phyloP scores from a whole-genome alignment of 2,888 invertebrate species.

The Pristionchus exspectatus region DNA sequence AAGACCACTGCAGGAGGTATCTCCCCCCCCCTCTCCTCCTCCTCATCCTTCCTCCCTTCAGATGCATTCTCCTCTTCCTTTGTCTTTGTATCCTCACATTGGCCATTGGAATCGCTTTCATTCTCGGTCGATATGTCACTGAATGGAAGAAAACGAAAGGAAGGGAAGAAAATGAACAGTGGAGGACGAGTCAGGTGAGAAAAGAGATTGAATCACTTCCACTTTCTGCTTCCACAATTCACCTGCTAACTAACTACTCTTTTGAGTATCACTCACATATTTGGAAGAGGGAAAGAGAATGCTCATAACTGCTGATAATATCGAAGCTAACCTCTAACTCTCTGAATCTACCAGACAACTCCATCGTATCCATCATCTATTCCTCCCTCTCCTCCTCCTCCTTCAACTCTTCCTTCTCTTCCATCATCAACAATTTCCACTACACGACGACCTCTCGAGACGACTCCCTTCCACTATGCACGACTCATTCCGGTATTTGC shows the following conservation, averaged over 20 bases:
- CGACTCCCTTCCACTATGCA: conserved; percentile 47
- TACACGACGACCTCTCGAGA: not conserved
- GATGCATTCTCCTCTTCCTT: conserved; percentile 54
- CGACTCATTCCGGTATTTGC: conserved; percentile 51
- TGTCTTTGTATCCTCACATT: conserved; percentile 33
- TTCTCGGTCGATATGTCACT: conserved; percentile 47
- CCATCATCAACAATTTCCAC: not conserved
- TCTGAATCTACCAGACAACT: not conserved
- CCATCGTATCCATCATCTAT: not conserved
- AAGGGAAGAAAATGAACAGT: not conserved
- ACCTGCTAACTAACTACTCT: conserved; percentile 13
- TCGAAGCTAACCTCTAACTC: not conserved
- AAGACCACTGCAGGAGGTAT: conserved; percentile 53
- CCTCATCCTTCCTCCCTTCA: not conserved
- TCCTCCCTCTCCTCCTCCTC: not conserved
- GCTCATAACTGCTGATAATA: not conserved
- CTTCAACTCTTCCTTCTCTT: not conserved
- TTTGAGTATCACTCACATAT: not conserved
- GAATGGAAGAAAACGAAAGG: conserved; percentile 41
- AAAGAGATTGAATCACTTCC: not conserved
- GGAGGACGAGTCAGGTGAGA: conserved; percentile 1
- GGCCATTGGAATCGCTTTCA: conserved; percentile 47
- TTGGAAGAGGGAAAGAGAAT: not conserved
- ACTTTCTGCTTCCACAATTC: not conserved
- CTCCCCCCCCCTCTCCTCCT: not conserved